Evolutionary conservation across 2,113 vertebrate genomes (phyloP).

Genomic region (Pavo muticus): DNA sequence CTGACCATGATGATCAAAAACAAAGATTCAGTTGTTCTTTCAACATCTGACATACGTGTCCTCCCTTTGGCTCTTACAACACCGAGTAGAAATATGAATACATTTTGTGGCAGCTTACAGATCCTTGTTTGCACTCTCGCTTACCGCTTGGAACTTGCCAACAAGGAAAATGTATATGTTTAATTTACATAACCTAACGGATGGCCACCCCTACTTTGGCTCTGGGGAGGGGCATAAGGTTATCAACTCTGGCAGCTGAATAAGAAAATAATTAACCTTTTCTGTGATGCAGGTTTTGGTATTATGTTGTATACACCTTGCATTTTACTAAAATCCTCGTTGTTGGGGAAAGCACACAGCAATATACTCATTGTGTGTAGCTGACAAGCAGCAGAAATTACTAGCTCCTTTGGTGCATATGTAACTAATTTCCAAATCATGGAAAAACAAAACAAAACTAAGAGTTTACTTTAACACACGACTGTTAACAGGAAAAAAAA

Average conservation of each 20-base stretch:
- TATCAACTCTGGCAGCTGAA: constrained; percentile 76
- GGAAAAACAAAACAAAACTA: constrained; percentile 13
- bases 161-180: constrained; percentile 71
- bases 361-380: constrained; percentile 84
- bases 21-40: constrained; percentile 70
- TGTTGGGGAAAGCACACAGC: constrained; percentile 79
- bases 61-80: constrained; percentile 67
- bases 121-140: constrained; percentile 76
- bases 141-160: constrained; percentile 75
- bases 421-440: constrained; percentile 78
- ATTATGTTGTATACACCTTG: constrained; percentile 60
- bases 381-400: constrained; percentile 69
- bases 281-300: constrained; percentile 73
- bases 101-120: constrained; percentile 73
- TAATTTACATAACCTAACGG: constrained; percentile 63
- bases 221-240: constrained; percentile 48
- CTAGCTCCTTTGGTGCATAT: constrained; percentile 82
- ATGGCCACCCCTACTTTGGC: constrained; percentile 50
- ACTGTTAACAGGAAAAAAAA: constrained; percentile 80
- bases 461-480: constrained; percentile 73
- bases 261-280: constrained; percentile 59
- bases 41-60: constrained; percentile 56
- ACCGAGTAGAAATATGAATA: constrained; percentile 64
- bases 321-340: constrained; percentile 70
- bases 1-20: constrained; percentile 64